Evolutionary conservation across 1,140 invertebrate species (phyloP), one percentile per base, ranked within the genome.

Genomic region (Zaprionus lachaisei): DNA sequence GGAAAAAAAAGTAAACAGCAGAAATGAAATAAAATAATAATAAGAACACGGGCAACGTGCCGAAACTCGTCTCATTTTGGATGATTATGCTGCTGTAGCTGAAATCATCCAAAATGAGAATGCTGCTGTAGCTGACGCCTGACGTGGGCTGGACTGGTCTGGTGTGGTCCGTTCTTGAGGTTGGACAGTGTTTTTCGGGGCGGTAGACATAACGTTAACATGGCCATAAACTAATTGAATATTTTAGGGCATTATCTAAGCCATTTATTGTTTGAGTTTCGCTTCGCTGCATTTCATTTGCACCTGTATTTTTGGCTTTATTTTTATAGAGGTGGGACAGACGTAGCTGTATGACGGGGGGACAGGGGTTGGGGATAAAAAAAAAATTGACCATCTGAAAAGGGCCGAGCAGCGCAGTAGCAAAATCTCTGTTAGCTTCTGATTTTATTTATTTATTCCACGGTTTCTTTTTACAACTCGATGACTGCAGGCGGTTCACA

Each of bases 171-270:
- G 44, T 22, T 38, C 44, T 61, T 49, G 41, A 51, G 67, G 28
- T 60, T 61, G 49, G 12, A n/a, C 73, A 34, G 47, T 14, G 17
- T 14, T 24, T 28, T 66, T 37, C 31, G 31, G 31, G 31, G 57
- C 31, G 38, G 28, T 20, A 37, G 66, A 73, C 61, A 55, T 68
- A 64, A 72, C 79, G 55, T 69, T 73, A 78, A 89, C 84, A 77
- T 80, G 81, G 85, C 65, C 85, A 90, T 89, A 89, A 90, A 90
- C 84, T 89, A 89, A 89, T 89, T 89, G 84, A 89, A 89, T 89
- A 89, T 89, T 89, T 89, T 84, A 44, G 72, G 79, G 74, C 85
- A 89, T 90, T 89, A 89, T 90, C 84, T 89, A 85, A 79, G 84
- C 85, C 85, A 90, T 89, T 89, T 89, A 89, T 89, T 84, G 84